These are phyloP conservation scores for Platyura marginata DNA, from an alignment of 1,140 invertebrate species.

Conservation along the genomic window DNA sequence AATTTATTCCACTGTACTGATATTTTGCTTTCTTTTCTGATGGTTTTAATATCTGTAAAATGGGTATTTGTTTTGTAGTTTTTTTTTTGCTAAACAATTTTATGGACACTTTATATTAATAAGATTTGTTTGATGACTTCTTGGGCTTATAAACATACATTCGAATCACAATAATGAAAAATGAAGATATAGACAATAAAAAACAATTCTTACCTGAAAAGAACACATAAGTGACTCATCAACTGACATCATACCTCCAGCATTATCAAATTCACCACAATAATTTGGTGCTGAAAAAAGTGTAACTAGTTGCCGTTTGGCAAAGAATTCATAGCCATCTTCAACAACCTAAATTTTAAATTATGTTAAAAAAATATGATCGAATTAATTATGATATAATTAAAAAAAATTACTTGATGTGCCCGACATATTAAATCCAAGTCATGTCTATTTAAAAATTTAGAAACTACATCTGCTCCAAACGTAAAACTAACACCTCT, in stretches of 20 bases:
- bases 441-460: slow-evolving; percentile 70
- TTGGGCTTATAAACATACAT: no score
- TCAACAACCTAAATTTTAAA: no score
- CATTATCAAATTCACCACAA: slow-evolving; percentile 81
- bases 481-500: slow-evolving; percentile 77
- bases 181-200: no score
- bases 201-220: slow-evolving; percentile 46
- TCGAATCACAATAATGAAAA: no score
- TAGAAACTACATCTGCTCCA: slow-evolving; percentile 65
- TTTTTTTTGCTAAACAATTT: no score
- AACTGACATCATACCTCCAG: slow-evolving; percentile 98
- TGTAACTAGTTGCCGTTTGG: slow-evolving; percentile 80
- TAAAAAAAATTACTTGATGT: slow-evolving; percentile 45
- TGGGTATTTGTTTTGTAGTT: no score
- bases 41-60: slow-evolving; percentile 83
- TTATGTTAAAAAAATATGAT: slow-evolving; percentile 23
- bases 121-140: no score
- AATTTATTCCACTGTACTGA: slow-evolving; percentile 78
- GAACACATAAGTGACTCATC: slow-evolving; percentile 99
- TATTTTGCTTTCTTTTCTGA: slow-evolving; percentile 99
- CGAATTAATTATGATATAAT: slow-evolving; percentile 10
- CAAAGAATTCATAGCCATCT: slow-evolving; percentile 84
- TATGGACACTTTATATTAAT: no score
- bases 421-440: slow-evolving; percentile 78
- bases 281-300: slow-evolving; percentile 78